Conservation (phyloP, 2,888 invertebrate genomes). For the Ptilodon capucinus region DNA sequence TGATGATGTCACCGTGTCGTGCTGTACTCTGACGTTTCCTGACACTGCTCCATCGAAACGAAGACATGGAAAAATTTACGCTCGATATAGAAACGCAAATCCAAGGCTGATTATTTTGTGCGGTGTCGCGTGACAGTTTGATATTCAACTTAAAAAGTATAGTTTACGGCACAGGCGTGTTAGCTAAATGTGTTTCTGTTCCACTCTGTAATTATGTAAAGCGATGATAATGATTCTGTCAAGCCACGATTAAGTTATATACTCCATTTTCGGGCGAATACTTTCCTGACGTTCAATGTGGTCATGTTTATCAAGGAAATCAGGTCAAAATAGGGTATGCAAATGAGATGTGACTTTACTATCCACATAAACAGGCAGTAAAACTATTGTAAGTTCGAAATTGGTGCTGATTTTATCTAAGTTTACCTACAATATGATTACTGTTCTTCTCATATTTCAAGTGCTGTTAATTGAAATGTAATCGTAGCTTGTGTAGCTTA, state of each 20-base stretch:
- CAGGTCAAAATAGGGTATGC: not conserved
- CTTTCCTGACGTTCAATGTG: conserved; percentile 11
- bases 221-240: conserved; percentile 51
- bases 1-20: conserved; percentile 6
- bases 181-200: conserved; percentile 58
- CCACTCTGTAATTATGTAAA: conserved; percentile 59
- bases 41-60: conserved; percentile 12
- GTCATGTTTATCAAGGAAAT: not conserved
- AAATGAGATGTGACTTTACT: not conserved
- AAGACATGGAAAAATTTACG: conserved; percentile 42
- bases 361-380: not conserved
- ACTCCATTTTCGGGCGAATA: conserved; percentile 26
- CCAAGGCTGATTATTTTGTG: conserved; percentile 50
- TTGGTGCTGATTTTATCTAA: too few relatives aligned
- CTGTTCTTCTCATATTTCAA: too few relatives aligned
- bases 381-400: not conserved
- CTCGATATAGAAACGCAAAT: conserved; percentile 17
- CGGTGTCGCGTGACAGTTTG: conserved; percentile 63
- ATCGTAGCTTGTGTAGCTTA: too few relatives aligned
- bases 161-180: conserved; percentile 43
- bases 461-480: too few relatives aligned
- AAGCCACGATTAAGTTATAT: conserved; percentile 53
- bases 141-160: conserved; percentile 60
- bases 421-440: too few relatives aligned
- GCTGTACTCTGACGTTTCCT: conserved; percentile 6